Conservation (phyloP, 2,113 vertebrate genomes). For the Atrichornis clamosus region DNA sequence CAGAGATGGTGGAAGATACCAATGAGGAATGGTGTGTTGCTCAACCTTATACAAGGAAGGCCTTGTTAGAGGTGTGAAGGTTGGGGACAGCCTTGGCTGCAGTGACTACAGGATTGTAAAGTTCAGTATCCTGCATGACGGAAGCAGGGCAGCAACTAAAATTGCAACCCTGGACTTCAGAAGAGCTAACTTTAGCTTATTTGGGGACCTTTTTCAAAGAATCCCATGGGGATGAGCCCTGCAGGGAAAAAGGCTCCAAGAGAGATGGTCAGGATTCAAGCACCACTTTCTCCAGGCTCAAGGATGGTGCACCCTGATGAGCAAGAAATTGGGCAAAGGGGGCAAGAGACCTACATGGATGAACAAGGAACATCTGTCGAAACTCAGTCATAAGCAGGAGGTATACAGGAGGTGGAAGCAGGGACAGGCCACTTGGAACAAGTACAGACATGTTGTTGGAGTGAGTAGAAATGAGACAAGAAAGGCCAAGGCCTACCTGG, state of each 20-base stretch:
- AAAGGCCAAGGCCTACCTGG: neutral
- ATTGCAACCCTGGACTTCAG: neutral
- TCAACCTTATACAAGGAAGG: neutral
- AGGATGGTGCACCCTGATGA: neutral
- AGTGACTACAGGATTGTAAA: neutral
- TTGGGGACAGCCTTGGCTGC: neutral
- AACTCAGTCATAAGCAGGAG: neutral
- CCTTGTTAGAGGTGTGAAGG: neutral
- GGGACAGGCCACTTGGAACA: rapidly evolving
- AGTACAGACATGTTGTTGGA: neutral
- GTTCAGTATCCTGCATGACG: neutral
- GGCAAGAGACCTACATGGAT: neutral
- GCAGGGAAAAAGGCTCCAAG: neutral
- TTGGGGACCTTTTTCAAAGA: neutral
- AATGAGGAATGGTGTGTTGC: neutral
- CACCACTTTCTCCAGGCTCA: neutral
- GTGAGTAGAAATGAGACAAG: neutral
- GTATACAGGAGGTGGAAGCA: neutral
- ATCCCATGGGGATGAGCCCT: rapidly evolving
- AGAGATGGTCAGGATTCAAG: neutral
- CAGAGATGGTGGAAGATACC: neutral
- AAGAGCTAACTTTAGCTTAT: neutral
- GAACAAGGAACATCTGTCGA: neutral
- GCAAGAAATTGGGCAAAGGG: neutral
- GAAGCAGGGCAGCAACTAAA: neutral